Evolutionary conservation across 2,888 invertebrate genomes (phyloP), one percentile per base, ranked within the genome.

Genomic region (Ferrisia virgata): DNA sequence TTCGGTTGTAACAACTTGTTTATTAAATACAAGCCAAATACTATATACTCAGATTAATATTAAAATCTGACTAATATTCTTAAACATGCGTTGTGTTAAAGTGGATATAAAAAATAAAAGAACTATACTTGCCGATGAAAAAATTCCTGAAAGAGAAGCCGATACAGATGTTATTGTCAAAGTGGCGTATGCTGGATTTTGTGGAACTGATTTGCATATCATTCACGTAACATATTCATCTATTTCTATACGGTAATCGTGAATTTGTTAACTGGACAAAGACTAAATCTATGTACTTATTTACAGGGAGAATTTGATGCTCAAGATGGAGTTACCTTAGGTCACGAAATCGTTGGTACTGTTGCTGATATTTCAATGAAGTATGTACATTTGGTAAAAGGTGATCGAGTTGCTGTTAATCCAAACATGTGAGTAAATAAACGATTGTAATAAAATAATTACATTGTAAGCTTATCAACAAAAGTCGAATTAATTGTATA

Each of bases 121-220:
- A 33, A 33, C 72, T 3, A 72, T 72, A 33, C 18, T 72, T 22
- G 6, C 72, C 8, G 15, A 6, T 1, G 72, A 72, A 4, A 2
- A 72, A 33, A 72, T 72, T 2, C 72, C 72, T 5, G n/a, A 33
- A 5, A 64, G 25, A 33, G 72, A 72, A 6, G 18, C 64, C 28
- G 81, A 81, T 43, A 43, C 47, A 13, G 82, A 82, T 69, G 69
- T 82, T 1, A 72, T 82, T 2, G 69, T 82, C 25, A 39, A 39
- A 40, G 82, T 82, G 0, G 72, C 72, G 5, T 82, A 39, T n/a
- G 69, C 82, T 31, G 82, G 82, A 76, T 18, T 82, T 31, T 82
- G 82, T 72, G 82, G 82, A 69, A 82, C 82, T 9, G 82, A 82
- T 18, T 28, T 31, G 39, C 82, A 82, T 72, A 82, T 82, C 33